Percentiles rank a stretch among this genome's conserved stretches.
These are phyloP conservation scores for Heteromurus nitidus DNA, from an alignment of 2,888 invertebrate species.

Conservation along the genomic window DNA sequence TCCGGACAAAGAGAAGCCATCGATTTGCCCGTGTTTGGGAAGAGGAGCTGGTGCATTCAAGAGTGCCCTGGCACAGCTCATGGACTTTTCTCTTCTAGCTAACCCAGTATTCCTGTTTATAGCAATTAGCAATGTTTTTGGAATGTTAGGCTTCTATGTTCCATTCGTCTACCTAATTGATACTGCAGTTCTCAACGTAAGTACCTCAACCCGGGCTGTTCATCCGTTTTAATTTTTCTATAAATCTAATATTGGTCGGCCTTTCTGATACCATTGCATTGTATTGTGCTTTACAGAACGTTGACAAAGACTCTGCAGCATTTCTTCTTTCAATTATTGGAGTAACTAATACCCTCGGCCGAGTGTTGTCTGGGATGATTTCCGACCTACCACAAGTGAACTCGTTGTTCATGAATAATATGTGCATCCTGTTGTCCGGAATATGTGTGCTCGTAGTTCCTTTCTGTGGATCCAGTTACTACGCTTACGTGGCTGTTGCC, in stretches of 20 bases:
- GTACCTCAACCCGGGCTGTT: background rate
- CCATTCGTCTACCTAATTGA: conserved; percentile 97
- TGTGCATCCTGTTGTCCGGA: conserved; percentile 93
- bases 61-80: conserved; percentile 89
- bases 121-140: conserved; percentile 95
- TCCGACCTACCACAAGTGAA: conserved; percentile 82
- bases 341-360: conserved; percentile 86
- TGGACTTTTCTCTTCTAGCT: conserved; percentile 90
- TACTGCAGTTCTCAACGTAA: conserved; percentile 83
- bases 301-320: conserved; percentile 83
- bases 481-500: conserved; percentile 86
- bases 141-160: conserved; percentile 97
- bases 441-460: conserved; percentile 89
- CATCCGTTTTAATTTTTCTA: background rate
- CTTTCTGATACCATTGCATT: no score
- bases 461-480: conserved; percentile 84
- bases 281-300: conserved; percentile 79
- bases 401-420: conserved; percentile 93
- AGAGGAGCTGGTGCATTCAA: conserved; percentile 80
- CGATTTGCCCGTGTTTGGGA: conserved; percentile 67
- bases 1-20: conserved; percentile 53
- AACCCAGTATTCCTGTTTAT: conserved; percentile 94
- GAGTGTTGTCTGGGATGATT: conserved; percentile 77
- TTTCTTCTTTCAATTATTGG: conserved; percentile 86
- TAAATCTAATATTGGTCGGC: no score